Evolutionary conservation across 2,888 invertebrate species (phyloP).

Genomic region (Melanostoma mellinum): DNA sequence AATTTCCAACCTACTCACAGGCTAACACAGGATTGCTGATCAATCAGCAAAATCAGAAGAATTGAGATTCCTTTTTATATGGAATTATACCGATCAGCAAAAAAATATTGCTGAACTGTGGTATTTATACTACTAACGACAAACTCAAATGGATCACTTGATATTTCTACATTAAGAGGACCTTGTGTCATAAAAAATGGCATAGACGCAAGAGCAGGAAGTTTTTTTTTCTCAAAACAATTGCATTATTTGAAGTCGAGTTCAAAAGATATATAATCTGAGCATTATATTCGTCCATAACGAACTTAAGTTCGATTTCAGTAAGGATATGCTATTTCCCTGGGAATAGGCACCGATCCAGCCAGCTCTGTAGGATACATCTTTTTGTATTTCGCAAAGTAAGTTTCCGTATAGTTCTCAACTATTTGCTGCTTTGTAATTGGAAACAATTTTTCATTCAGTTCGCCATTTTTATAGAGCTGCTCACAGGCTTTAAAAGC

Average conservation of each 20-base stretch:
- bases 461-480: constrained; percentile 88
- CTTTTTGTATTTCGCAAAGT: constrained; percentile 86
- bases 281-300: constrained; percentile 80
- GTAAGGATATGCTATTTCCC: constrained; percentile 83
- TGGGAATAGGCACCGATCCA: constrained; percentile 75
- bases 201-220: constrained; percentile 87
- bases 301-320: constrained; percentile 84
- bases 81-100: no score
- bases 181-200: constrained; percentile 89
- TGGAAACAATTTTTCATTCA: constrained; percentile 89
- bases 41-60: no score
- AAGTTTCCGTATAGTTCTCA: constrained; percentile 79
- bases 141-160: constrained; percentile 83
- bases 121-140: no score
- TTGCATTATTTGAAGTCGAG: constrained; percentile 83
- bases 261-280: constrained; percentile 75
- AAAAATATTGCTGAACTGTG: no score
- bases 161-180: constrained; percentile 81
- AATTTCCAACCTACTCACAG: no score
- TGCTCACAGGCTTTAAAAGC: constrained; percentile 89
- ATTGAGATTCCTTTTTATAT: no score
- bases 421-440: constrained; percentile 77
- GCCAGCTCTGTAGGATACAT: constrained; percentile 77
- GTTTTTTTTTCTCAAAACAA: constrained; percentile 85
- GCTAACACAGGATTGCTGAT: no score